A percentile compares a stretch with the other conserved stretches of the same genome.
phyloP scores from a whole-genome alignment of 2,797 vertebrate genomes.

The Coccyzus lansbergi region DNA sequence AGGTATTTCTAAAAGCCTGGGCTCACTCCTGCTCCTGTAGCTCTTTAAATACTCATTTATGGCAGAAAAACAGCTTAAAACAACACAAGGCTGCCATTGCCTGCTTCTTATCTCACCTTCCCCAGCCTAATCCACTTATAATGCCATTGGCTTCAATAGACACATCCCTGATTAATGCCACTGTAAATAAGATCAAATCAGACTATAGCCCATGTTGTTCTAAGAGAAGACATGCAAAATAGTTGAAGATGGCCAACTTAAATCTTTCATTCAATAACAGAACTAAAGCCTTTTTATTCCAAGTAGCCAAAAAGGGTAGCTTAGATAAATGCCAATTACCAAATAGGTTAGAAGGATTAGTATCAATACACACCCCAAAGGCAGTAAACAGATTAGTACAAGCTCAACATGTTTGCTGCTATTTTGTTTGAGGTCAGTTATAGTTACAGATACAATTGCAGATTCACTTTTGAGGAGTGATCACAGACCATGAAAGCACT shows the following conservation, averaged over 20 bases:
- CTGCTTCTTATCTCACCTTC: slow-evolving; percentile 49
- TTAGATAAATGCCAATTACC: not conserved
- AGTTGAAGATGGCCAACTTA: not conserved
- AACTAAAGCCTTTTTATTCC: not conserved
- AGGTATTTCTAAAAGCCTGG: slow-evolving; percentile 14
- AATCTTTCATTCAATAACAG: not conserved
- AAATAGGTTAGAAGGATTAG: not conserved
- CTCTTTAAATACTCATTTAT: slow-evolving; percentile 20
- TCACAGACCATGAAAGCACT: fast-evolving
- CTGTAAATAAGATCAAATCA: slow-evolving; percentile 13
- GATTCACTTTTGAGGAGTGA: not conserved
- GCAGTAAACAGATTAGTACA: not conserved
- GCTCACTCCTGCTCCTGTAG: not conserved
- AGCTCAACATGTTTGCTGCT: not conserved
- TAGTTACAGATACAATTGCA: not conserved
- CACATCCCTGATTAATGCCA: slow-evolving; percentile 9
- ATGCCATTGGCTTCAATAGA: not conserved
- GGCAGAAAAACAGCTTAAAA: slow-evolving; percentile 5
- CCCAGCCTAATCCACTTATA: slow-evolving; percentile 33
- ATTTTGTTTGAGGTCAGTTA: not conserved
- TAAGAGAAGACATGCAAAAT: not conserved
- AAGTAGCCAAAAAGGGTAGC: not conserved
- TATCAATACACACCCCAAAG: not conserved
- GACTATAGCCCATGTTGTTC: not conserved
- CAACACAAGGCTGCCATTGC: not conserved